phyloP scores from a whole-genome alignment of 2,113 vertebrate species.

The Elephantulus edwardii region DNA sequence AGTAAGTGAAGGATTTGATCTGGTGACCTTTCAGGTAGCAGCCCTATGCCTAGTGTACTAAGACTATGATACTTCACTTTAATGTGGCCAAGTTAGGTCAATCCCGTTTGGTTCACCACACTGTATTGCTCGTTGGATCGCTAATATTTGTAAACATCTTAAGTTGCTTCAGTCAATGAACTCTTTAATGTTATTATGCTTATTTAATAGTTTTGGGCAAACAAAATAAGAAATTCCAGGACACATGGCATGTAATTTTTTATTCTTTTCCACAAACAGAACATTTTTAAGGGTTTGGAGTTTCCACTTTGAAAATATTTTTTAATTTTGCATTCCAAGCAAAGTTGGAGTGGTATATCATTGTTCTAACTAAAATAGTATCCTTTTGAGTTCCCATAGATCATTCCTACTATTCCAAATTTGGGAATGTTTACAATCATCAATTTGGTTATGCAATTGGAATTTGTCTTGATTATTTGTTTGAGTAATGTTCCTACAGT shows the following conservation, averaged over 20 bases:
- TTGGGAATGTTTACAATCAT: slow-evolving; percentile 1
- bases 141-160: slow-evolving; percentile 13
- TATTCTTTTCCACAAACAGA: neutral
- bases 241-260: neutral
- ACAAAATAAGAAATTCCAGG: neutral
- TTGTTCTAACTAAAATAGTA: neutral
- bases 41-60: no score
- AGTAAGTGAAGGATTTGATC: no score
- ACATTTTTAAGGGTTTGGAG: neutral
- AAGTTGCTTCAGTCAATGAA: neutral
- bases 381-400: neutral
- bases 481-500: slow-evolving; percentile 42
- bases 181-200: neutral
- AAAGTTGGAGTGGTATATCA: neutral
- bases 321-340: neutral
- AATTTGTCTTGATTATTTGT: neutral
- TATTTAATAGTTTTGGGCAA: neutral
- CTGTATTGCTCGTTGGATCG: neutral
- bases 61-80: neutral
- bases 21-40: no score
- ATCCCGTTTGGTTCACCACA: neutral
- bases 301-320: neutral
- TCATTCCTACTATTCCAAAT: slow-evolving; percentile 28
- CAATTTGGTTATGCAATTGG: neutral
- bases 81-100: neutral